phyloP scores from a whole-genome alignment of 1,140 invertebrate species.

The Heliconius nattereri region DNA sequence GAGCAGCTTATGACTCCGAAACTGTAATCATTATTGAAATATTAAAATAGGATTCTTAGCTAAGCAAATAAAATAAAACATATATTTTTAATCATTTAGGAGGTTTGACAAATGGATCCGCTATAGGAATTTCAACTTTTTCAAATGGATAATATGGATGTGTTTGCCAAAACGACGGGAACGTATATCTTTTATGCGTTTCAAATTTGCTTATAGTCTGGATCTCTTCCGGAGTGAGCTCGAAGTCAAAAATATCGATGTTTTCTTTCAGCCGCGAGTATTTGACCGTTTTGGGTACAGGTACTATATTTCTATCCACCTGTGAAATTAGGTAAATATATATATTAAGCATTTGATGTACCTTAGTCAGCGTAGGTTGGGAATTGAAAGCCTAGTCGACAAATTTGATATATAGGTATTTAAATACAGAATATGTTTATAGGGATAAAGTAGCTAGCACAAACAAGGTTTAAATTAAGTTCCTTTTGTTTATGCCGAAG shows the following conservation, averaged over 20 bases:
- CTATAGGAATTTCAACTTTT: constrained; percentile 56
- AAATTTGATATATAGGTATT: too few species aligned
- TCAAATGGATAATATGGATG: constrained; percentile 70
- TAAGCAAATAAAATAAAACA: neutral
- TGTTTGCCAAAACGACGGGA: constrained; percentile 70
- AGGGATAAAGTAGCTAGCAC: too few species aligned
- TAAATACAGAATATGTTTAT: too few species aligned
- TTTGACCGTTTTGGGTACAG: constrained; percentile 92
- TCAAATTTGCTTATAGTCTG: constrained; percentile 53
- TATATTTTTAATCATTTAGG: neutral
- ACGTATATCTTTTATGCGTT: constrained; percentile 48
- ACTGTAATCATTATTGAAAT: neutral
- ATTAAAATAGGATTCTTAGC: neutral
- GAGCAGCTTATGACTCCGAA: neutral
- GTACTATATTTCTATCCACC: constrained; percentile 88
- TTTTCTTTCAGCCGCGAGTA: constrained; percentile 89
- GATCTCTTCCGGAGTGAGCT: constrained; percentile 83
- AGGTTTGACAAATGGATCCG: constrained; percentile 51
- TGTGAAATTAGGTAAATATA: constrained; percentile 56
- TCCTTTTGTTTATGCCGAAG: too few species aligned
- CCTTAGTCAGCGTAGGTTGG: too few species aligned
- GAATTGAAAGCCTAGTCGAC: too few species aligned
- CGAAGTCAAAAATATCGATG: constrained; percentile 90
- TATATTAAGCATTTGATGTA: too few species aligned
- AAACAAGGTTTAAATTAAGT: too few species aligned